A percentile compares a stretch with the other conserved stretches of the same genome.
phyloP scores from a whole-genome alignment of 2,797 vertebrate species.

The Phoxinus dragarum region DNA sequence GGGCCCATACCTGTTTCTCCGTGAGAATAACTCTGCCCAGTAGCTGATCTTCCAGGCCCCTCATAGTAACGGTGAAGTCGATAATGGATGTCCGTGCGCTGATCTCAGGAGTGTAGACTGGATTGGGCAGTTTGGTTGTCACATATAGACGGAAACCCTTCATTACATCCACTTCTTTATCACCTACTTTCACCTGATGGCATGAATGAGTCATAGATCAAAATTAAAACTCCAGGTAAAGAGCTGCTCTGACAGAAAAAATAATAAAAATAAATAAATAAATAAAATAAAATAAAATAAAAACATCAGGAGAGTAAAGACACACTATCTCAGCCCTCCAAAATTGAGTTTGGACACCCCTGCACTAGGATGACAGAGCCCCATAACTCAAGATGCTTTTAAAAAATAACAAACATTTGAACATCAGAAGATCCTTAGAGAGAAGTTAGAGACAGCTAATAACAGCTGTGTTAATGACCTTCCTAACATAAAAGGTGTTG shows the following conservation, averaged over 20 bases:
- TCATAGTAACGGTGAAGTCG: constrained; percentile 97
- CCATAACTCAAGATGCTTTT: constrained; percentile 1
- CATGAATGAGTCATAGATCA: neutral
- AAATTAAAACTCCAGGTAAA: neutral
- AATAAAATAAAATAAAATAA: neutral
- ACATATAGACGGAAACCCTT: constrained; percentile 91
- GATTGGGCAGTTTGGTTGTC: constrained; percentile 94
- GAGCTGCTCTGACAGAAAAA: neutral
- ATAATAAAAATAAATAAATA: neutral
- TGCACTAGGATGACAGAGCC: neutral
- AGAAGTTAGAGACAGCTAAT: neutral
- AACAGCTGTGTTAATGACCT: constrained; percentile 2
- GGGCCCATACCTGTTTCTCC: constrained; percentile 88
- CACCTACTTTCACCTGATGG: constrained; percentile 91
- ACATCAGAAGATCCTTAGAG: neutral
- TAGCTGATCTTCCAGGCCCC: constrained; percentile 94
- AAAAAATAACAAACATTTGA: constrained; percentile 1
- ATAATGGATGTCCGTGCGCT: constrained; percentile 93
- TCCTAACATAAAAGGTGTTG: constrained; percentile 13
- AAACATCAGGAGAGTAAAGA: neutral
- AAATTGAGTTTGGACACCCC: neutral
- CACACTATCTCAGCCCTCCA: neutral
- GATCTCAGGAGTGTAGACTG: constrained; percentile 92
- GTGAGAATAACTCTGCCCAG: constrained; percentile 93
- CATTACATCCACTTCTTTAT: constrained; percentile 96